These are phyloP conservation scores for Candoia aspera DNA, from an alignment of 2,113 vertebrate species.

Conservation along the genomic window DNA sequence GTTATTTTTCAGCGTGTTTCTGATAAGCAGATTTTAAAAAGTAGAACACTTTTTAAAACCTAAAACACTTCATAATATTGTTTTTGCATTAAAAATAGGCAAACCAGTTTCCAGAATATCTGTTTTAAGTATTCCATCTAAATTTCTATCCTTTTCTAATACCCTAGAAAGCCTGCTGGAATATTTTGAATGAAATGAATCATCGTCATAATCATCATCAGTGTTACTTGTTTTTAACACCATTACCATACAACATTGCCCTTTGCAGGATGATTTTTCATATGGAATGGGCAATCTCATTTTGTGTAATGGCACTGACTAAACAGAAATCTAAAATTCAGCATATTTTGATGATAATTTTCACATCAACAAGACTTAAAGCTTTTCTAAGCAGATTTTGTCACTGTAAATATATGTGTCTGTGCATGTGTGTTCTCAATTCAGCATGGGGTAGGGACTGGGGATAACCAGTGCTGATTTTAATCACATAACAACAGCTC, in stretches of 20 bases:
- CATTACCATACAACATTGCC: not conserved
- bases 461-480: fast-evolving
- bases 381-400: not conserved
- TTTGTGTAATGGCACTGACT: not conserved
- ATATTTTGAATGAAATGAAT: not conserved
- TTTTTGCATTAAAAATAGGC: conserved; percentile 1
- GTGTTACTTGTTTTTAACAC: not conserved
- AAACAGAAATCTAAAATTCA: not conserved
- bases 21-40: not conserved
- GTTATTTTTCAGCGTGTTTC: not conserved
- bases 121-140: not conserved
- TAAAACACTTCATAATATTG: not conserved
- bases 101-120: not conserved
- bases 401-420: not conserved
- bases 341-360: not conserved
- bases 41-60: not conserved
- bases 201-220: not conserved
- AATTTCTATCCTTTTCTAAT: not conserved
- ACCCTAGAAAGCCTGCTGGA: not conserved
- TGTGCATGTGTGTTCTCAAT: fast-evolving
- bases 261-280: not conserved
- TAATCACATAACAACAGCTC: conserved; percentile 35
- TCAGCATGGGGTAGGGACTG: fast-evolving
- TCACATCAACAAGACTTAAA: not conserved
- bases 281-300: not conserved